Conservation (phyloP, 2,797 vertebrate species). For the Rhynchotus rufescens region DNA sequence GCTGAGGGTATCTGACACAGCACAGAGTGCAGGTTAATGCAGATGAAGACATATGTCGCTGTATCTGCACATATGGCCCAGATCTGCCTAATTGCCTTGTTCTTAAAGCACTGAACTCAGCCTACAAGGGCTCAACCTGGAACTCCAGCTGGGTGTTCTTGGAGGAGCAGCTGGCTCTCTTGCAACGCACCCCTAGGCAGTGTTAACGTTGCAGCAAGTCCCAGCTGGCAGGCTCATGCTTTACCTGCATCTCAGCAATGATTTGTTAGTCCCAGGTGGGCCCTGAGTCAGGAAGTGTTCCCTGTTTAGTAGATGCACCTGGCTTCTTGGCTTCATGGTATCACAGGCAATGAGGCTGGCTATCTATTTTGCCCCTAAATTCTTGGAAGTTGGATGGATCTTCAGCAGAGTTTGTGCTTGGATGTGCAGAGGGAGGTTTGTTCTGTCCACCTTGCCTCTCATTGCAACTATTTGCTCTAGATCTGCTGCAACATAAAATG, state of each 20-base stretch:
- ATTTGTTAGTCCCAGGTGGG: not conserved
- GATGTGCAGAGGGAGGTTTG: not conserved
- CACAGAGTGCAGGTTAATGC: accelerated
- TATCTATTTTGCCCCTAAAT: not conserved
- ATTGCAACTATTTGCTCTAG: not conserved
- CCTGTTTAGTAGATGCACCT: not conserved
- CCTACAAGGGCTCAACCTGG: accelerated
- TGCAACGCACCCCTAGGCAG: not conserved
- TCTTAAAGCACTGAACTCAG: not conserved
- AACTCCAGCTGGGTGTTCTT: accelerated
- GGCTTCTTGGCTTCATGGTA: not conserved
- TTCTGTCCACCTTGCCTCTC: not conserved
- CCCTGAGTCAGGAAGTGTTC: not conserved
- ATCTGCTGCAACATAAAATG: not conserved
- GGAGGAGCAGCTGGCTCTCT: accelerated
- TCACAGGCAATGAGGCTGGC: not conserved
- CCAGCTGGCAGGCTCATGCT: not conserved
- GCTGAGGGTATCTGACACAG: accelerated
- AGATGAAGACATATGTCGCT: accelerated
- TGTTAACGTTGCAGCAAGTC: not conserved
- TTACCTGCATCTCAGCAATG: not conserved
- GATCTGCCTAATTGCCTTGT: accelerated
- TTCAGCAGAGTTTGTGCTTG: not conserved
- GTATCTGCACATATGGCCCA: not conserved
- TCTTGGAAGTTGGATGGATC: not conserved